These are phyloP conservation scores for Nothocercus nigrocapillus DNA, from an alignment of 2,113 vertebrate species.

Conservation along the genomic window DNA sequence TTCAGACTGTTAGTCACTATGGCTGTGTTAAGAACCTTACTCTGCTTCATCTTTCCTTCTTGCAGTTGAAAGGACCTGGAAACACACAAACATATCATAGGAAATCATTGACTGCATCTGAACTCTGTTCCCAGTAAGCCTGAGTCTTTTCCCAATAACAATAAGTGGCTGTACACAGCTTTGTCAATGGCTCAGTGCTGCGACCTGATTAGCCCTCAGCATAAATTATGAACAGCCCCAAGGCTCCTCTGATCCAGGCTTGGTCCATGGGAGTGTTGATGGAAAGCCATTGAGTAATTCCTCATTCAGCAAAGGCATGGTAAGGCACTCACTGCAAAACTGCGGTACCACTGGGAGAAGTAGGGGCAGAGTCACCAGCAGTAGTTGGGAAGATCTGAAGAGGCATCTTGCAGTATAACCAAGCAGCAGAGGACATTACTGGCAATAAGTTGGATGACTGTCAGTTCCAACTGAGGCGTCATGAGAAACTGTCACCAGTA, in stretches of 20 bases:
- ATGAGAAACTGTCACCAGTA: background rate
- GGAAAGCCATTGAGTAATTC: background rate
- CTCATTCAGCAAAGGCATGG: accelerated
- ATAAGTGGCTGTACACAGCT: background rate
- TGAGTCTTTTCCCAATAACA: background rate
- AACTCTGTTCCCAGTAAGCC: background rate
- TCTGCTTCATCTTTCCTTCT: background rate
- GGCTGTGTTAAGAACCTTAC: background rate
- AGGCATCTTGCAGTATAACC: background rate
- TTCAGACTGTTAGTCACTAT: background rate
- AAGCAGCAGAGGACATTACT: background rate
- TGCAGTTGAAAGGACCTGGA: background rate
- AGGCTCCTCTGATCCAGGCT: background rate
- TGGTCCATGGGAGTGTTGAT: background rate
- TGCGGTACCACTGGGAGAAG: accelerated
- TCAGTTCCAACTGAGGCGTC: background rate
- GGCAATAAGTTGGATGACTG: accelerated
- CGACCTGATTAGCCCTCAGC: background rate
- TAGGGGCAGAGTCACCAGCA: background rate
- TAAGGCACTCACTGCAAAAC: accelerated
- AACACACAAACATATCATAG: background rate
- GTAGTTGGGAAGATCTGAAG: background rate
- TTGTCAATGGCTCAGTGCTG: background rate
- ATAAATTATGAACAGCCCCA: background rate
- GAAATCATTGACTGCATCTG: background rate